phyloP scores from a whole-genome alignment of 2,888 invertebrate genomes.

The Limnephilus lunatus region DNA sequence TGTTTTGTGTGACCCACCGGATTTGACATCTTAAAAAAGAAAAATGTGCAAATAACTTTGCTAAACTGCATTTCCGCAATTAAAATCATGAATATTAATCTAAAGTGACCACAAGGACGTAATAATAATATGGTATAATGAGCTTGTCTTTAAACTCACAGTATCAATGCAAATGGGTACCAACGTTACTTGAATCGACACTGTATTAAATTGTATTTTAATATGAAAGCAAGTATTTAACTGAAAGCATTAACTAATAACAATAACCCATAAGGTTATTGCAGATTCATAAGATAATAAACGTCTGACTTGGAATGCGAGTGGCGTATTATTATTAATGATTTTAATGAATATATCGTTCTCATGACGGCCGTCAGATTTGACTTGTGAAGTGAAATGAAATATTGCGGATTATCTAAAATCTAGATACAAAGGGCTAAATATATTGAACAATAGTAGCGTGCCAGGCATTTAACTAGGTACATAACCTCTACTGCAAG shows the following conservation, averaged over 20 bases:
- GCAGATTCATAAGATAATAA: background rate
- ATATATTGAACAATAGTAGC: background rate
- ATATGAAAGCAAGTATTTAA: background rate
- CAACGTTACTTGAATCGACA: no score
- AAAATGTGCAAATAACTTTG: no score
- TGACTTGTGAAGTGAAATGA: background rate
- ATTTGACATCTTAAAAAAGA: no score
- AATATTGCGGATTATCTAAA: background rate
- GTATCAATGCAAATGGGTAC: no score
- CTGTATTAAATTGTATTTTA: background rate
- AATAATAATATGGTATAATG: no score
- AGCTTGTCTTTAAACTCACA: no score
- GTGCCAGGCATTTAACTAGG: background rate
- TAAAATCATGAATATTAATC: no score
- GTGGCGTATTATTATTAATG: background rate
- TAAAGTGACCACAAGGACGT: no score
- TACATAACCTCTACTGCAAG: background rate
- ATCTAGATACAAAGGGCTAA: background rate
- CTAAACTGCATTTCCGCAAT: no score
- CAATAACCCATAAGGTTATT: background rate
- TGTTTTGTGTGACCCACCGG: no score
- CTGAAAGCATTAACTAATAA: background rate
- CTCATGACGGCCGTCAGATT: background rate
- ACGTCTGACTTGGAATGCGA: background rate
- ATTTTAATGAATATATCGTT: background rate